Percentiles rank a stretch among this genome's conserved stretches.
phyloP scores from a whole-genome alignment of 30 jellyfish, hydroid and myxozoan species.

The Aurelia aurita complex sp. Pacific region DNA sequence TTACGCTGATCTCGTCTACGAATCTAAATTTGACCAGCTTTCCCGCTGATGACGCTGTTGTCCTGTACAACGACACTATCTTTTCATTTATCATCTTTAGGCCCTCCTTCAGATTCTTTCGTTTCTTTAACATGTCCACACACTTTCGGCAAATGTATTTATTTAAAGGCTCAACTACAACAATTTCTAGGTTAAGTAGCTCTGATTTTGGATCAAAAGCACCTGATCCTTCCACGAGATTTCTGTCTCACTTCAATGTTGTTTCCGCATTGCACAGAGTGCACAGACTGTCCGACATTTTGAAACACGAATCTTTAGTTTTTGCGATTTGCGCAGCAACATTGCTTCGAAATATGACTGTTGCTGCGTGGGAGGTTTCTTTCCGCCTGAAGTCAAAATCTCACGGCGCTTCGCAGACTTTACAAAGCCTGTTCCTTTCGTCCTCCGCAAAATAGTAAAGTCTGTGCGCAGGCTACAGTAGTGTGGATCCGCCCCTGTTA shows the following conservation, averaged over 20 bases:
- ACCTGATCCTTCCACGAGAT: conserved; percentile 13
- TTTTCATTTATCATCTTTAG: background rate
- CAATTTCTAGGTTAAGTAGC: background rate
- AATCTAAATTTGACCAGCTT: background rate
- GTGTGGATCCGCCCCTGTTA: no score
- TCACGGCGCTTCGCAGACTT: no score
- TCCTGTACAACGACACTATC: background rate
- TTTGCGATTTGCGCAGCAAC: conserved; percentile 3
- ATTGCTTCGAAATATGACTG: background rate
- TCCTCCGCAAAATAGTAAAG: no score
- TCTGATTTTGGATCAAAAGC: conserved; percentile 4
- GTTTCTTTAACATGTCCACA: conserved; percentile 8
- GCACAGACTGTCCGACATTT: conserved; percentile 21
- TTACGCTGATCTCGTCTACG: no score
- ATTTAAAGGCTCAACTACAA: background rate
- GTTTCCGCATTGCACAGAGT: conserved; percentile 15
- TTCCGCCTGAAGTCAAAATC: background rate
- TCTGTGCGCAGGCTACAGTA: no score
- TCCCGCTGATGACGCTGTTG: background rate
- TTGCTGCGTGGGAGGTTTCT: background rate
- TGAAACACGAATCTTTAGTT: background rate
- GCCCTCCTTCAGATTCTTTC: conserved; percentile 1
- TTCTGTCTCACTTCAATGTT: background rate
- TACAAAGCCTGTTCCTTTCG: no score
- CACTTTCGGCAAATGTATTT: conserved; percentile 21